Conservation (phyloP, 2,888 invertebrate genomes). For the Phania funesta region DNA sequence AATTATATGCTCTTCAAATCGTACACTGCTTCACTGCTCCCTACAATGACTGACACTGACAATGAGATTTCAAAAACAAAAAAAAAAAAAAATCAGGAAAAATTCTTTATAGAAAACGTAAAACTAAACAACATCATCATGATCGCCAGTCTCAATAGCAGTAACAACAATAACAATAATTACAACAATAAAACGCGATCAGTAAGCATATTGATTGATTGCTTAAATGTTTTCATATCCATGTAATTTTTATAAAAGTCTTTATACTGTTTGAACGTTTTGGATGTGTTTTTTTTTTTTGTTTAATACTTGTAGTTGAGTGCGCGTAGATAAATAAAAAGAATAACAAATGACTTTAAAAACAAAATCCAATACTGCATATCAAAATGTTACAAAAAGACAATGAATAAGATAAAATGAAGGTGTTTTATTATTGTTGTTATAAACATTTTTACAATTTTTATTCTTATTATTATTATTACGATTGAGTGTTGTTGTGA, state of each 20-base stretch:
- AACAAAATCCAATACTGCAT: constrained; percentile 10
- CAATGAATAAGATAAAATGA: constrained; percentile 28
- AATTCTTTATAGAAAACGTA: constrained; percentile 45
- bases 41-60: constrained; percentile 59
- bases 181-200: constrained; percentile 58
- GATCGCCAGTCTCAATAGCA: constrained; percentile 32
- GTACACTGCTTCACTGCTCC: constrained; percentile 1
- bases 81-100: constrained; percentile 54
- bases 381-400: not conserved
- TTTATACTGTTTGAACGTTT: constrained; percentile 26
- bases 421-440: constrained; percentile 56
- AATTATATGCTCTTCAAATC: constrained; percentile 22
- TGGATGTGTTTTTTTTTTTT: not conserved
- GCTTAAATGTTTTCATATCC: constrained; percentile 63
- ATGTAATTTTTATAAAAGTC: constrained; percentile 65
- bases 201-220: constrained; percentile 66
- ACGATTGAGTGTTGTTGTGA: not conserved
- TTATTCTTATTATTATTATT: not conserved
- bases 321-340: constrained; percentile 11
- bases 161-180: constrained; percentile 22
- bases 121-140: constrained; percentile 36
- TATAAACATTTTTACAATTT: constrained; percentile 31
- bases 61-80: constrained; percentile 65
- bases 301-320: constrained; percentile 16
- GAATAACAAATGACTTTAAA: constrained; percentile 41